A percentile compares a stretch with the other conserved stretches of the same genome.
phyloP scores from a whole-genome alignment of 2,113 vertebrate species.

The Podiceps cristatus region DNA sequence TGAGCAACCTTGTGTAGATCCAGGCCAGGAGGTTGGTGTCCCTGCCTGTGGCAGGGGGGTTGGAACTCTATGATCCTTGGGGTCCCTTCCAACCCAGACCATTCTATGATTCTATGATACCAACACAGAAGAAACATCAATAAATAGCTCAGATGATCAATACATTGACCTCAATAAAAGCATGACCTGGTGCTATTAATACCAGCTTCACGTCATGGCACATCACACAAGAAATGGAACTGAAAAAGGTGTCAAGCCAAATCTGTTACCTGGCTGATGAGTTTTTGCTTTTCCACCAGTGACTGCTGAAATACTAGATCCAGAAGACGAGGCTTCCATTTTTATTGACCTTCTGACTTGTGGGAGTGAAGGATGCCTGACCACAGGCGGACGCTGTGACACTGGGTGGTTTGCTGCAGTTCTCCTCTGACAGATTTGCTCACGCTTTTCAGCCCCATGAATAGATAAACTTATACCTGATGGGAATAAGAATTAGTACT shows the following conservation, averaged over 20 bases:
- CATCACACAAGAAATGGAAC: not conserved
- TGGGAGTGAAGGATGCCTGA: constrained; percentile 77
- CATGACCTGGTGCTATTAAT: not conserved
- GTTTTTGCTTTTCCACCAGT: constrained; percentile 76
- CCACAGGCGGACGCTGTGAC: constrained; percentile 76
- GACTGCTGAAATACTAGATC: constrained; percentile 73
- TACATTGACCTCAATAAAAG: not conserved
- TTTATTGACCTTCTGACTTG: constrained; percentile 78
- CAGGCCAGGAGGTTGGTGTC: no score
- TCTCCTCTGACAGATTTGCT: constrained; percentile 81
- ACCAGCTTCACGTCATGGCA: not conserved
- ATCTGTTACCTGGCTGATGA: constrained; percentile 82
- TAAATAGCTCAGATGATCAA: not conserved
- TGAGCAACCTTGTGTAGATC: no score
- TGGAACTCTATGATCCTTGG: no score
- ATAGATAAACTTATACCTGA: constrained; percentile 91
- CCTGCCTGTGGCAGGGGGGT: no score
- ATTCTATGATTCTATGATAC: no score
- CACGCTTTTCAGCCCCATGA: constrained; percentile 90
- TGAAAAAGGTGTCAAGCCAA: not conserved
- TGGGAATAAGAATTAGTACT: constrained; percentile 59
- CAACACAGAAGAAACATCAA: not conserved
- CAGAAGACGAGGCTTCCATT: constrained; percentile 89
- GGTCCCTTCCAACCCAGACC: no score
- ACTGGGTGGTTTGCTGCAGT: constrained; percentile 78